Percentiles rank a stretch among this genome's conserved stretches.
These are phyloP conservation scores for Dipodomys spectabilis DNA, from an alignment of 2,113 vertebrate species.

Conservation along the genomic window DNA sequence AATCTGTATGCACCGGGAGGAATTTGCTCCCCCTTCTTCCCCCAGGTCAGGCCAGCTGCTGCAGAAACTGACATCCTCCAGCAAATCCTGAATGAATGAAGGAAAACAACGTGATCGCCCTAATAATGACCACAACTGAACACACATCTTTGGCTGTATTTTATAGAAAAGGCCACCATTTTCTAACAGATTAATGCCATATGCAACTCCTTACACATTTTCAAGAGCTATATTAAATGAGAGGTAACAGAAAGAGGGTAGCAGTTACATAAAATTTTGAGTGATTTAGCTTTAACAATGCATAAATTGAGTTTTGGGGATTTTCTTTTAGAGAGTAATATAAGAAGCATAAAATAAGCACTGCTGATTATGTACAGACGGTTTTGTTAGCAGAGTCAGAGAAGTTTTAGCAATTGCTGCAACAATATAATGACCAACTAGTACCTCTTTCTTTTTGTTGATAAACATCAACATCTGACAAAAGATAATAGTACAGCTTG, in stretches of 20 bases:
- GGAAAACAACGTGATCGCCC: conserved; percentile 89
- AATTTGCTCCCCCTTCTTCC: conserved; percentile 82
- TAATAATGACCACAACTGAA: conserved; percentile 86
- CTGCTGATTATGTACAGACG: conserved; percentile 33
- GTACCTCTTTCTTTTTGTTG: conserved; percentile 70
- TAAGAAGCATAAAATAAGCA: conserved; percentile 34
- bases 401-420: conserved; percentile 71
- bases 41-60: conserved; percentile 87
- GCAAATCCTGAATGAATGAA: conserved; percentile 89
- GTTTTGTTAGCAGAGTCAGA: conserved; percentile 64
- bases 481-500: conserved; percentile 80
- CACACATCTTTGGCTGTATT: conserved; percentile 85
- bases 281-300: conserved; percentile 1
- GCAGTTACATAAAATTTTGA: conserved; percentile 66
- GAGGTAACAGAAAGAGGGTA: conserved; percentile 50
- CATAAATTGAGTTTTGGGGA: conserved; percentile 62
- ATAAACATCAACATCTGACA: conserved; percentile 81
- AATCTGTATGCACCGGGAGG: conserved; percentile 84
- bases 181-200: conserved; percentile 83
- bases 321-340: conserved; percentile 66
- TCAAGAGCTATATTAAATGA: conserved; percentile 66
- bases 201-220: conserved; percentile 76
- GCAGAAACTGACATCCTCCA: conserved; percentile 87
- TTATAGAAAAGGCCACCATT: conserved; percentile 87
- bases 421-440: conserved; percentile 79